A percentile compares a stretch with the other conserved stretches of the same genome.
Evolutionary conservation across 64 coral and sea anemone species (phyloP).

Genomic region (Stylophora pistillata): DNA sequence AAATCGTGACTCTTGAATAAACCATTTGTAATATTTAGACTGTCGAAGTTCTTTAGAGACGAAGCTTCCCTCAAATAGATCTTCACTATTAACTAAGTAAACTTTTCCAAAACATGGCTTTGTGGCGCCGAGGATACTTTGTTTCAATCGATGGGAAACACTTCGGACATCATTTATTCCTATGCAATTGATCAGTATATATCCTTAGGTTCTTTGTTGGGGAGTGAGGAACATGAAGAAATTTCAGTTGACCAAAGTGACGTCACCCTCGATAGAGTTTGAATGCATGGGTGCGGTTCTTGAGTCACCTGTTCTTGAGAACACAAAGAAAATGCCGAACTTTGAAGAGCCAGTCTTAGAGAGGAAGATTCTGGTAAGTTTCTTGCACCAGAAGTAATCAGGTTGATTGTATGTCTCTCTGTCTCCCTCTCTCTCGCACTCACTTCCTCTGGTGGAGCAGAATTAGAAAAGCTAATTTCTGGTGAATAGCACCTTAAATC

Average conservation of each 20-base stretch:
- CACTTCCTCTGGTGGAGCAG: background rate
- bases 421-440: background rate
- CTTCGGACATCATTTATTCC: background rate
- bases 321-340: slow-evolving; percentile 86
- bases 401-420: background rate
- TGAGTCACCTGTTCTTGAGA: slow-evolving; percentile 52
- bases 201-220: slow-evolving; percentile 79
- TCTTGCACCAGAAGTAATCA: background rate
- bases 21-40: no score
- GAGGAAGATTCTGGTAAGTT: slow-evolving; percentile 75
- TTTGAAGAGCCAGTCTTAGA: slow-evolving; percentile 68
- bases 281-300: slow-evolving; percentile 73
- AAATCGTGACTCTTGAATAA: no score
- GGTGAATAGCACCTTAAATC: no score
- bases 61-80: no score
- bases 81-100: no score
- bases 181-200: background rate
- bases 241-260: slow-evolving; percentile 75
- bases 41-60: no score
- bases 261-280: slow-evolving; percentile 84
- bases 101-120: no score
- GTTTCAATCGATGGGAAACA: no score
- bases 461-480: background rate
- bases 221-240: slow-evolving; percentile 94
- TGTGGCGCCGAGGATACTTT: no score